Conservation (phyloP, 2,888 invertebrate species). For the Quadriops clusia region DNA sequence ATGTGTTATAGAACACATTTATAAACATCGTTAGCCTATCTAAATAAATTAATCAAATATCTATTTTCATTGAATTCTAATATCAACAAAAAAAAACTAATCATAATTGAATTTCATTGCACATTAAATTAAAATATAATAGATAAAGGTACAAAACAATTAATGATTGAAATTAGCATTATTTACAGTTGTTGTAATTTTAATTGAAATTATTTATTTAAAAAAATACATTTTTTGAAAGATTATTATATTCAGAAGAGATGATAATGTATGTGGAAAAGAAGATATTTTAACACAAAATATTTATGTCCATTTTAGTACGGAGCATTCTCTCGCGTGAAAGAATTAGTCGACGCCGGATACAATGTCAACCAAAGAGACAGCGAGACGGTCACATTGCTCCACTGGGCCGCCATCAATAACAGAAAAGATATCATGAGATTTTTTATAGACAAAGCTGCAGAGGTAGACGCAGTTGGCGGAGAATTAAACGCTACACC, state of each 20-base stretch:
- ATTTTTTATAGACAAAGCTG: conserved; percentile 77
- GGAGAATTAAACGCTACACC: conserved; percentile 95
- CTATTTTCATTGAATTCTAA: no score
- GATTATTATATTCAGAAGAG: conserved; percentile 6
- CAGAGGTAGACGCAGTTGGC: conserved; percentile 84
- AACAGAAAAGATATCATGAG: conserved; percentile 87
- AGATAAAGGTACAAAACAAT: no score
- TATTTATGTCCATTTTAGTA: conserved; percentile 43
- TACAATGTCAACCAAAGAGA: conserved; percentile 92
- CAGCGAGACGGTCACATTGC: conserved; percentile 84
- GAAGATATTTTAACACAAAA: no score
- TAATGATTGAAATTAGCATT: no score
- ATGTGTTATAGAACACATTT: no score
- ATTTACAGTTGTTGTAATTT: not conserved
- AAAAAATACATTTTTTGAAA: conserved; percentile 7
- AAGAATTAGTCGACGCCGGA: conserved; percentile 83
- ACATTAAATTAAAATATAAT: no score
- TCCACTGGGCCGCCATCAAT: conserved; percentile 99
- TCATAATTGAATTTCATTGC: no score
- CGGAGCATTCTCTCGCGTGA: conserved; percentile 71
- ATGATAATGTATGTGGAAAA: no score
- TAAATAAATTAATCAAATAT: no score
- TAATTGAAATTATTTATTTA: not conserved
- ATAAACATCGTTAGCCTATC: no score
- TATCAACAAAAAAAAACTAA: no score